These are phyloP conservation scores for Otis tarda DNA, from an alignment of 2,113 vertebrate species.

Conservation along the genomic window DNA sequence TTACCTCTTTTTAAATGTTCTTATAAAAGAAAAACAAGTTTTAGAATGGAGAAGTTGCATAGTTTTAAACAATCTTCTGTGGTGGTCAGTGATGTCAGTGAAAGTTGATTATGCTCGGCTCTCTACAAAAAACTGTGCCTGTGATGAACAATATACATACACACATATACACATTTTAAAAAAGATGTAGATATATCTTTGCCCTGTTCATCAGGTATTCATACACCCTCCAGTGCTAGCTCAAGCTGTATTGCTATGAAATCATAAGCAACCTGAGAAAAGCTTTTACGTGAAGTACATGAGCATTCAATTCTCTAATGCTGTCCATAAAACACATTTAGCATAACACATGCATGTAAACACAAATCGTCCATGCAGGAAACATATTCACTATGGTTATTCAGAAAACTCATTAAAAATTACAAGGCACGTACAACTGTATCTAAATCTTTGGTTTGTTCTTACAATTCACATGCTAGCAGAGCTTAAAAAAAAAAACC, in stretches of 20 bases:
- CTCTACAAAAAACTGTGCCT: background rate
- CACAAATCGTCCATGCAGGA: background rate
- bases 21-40: background rate
- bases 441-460: conserved; percentile 37
- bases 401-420: conserved; percentile 4
- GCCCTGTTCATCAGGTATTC: background rate
- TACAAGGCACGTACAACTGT: background rate
- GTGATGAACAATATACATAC: background rate
- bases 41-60: background rate
- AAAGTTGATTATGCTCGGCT: background rate
- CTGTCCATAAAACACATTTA: background rate
- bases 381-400: background rate
- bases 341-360: background rate
- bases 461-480: background rate
- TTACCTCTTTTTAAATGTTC: background rate
- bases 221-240: background rate
- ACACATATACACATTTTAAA: background rate
- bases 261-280: background rate
- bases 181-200: background rate
- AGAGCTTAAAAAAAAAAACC: background rate
- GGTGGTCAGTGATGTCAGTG: background rate
- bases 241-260: background rate
- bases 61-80: background rate
- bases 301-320: background rate
- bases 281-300: background rate